Evolutionary conservation across 2,888 invertebrate genomes (phyloP), one percentile per base, ranked within the genome.

Genomic region (Drosophila engyochracea): DNA sequence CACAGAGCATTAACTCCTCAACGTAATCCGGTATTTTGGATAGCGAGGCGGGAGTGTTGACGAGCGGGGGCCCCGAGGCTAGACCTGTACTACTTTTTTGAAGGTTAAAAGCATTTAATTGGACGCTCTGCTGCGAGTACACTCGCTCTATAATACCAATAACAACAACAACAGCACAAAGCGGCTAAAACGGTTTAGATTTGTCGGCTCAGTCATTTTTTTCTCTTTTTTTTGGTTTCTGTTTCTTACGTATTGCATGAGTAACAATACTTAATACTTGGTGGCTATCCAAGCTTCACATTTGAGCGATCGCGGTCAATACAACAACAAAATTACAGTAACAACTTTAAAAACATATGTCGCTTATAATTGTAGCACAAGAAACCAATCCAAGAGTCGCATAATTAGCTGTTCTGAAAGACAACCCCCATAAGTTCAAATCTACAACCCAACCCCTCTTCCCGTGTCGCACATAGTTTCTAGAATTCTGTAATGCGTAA

Each of bases 221-320:
- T 30, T 30, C 5, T 30, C 5, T 30, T 30, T 30, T 62, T 10
- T 62, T 54, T 41, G 25, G 30, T 62, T 71, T 64, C 58, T 66
- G 62, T 73, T 74, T 80, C 64, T 75, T 78, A 65, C 37, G 66
- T 76, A 60, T 62, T 69, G 85, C 71, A 74, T 74, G 82, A 84
- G 65, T 71, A 79, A 78, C 70, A 65, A 78, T 72, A 65, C 74
- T 72, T 72, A 67, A 57, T 16, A 25, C 16, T 25, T 47, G 22
- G 49, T 49, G 54, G 35, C 63, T 59, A 73, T 65, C 66, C 62
- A 74, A 68, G 83, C 79, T 91, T 90, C 86, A 90, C 90, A 91
- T 90, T 85, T 81, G 81, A 91, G 85, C 86, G 90, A 91, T 90
- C 86, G 87, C 91, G 91, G 91, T 91, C 90, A 90, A 83, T 91